Evolutionary conservation across 2,888 invertebrate species (phyloP), one percentile per base, ranked within the genome.

Genomic region (Laothoe populi): DNA sequence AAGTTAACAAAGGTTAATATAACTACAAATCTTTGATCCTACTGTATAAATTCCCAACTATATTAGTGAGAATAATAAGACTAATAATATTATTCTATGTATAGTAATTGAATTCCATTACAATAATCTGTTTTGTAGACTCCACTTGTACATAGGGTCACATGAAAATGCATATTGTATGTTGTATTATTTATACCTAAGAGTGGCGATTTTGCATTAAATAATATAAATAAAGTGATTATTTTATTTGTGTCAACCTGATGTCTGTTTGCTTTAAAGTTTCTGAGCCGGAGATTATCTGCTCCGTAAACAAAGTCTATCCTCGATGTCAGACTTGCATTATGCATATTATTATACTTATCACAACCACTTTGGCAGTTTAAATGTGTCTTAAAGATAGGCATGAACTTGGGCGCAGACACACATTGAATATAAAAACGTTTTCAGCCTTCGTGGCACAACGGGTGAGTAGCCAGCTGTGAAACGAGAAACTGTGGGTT

Each of bases 171-270:
- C 70, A 68, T 74, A 16, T 11, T 35, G 31, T 35, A 49, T 49
- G 31, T 16, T 16, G 49, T 49, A 53, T 53, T 69, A 66, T 70
- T 69, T 70, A 66, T 73, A 71, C 71, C 71, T 70, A 74, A 73
- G 71, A 74, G 73, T 75, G 75, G 74, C 73, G 66, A 71, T 79
- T 80, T 81, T 80, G 74, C 81, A 82, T 76, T 78, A 73, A 75
- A 77, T 77, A 78, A 78, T 75, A 79, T 70, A 70, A 67, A 63
- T 65, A 46, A 16, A 16, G 10, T 61, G 64, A 40, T 67, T 65
- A 71, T 79, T 77, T 77, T 63, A 76, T 77, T 80, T 68, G 16
- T 23, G n/a, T 19, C n/a, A 45, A n/a, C n/a, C n/a, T n/a, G n/a
- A n/a, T n/a, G n/a, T n/a, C n/a, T n/a, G n/a, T n/a, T n/a, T n/a